Base-by-base conservation (phyloP, 2,113 vertebrate genomes). In the Lutjanus erythropterus region DNA sequence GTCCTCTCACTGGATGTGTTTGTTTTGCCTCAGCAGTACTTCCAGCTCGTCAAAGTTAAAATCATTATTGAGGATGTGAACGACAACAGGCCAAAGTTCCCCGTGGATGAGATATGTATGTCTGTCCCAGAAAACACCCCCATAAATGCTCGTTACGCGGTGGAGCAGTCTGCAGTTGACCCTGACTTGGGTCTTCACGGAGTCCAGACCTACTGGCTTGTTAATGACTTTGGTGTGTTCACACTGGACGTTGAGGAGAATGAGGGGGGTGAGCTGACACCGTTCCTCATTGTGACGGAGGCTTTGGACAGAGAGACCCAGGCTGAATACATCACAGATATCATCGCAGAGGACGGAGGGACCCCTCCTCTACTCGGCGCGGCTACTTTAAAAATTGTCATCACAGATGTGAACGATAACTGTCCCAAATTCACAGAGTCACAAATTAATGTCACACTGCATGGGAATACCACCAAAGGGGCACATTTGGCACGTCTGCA, bases 211-310 rank as follows among this genome's bases (percentile, higher is more conserved):
- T 99, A 99, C 86, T 97, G 97, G 90, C 93, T 99, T 31, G 94
- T 93, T 70, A 97, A 98, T 39, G 96, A 98, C 88, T 97, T 96
- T 1, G 96, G 96, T 6, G 92, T 97, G 87, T 99, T 99, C 91
- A 98, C 98, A 12, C 75, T 99, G 91, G 97, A 98, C 0, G 97
- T 98, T 71, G 98, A 99, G 81, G 97, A 98, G 92, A 98, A 97
- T n/a, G 97, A 98, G 64, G 97, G 92, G 0, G 97, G 97, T 4
- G 97, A 98, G 83, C 94, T 97, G 87, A 99, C 96, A 0, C 98
- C 98, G 7, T 98, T 97, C 78, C 93, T 99, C 18, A 98, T 99
- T 37, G 93, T 99, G 44, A 98, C 96, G 75, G 97, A 96, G 29
- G 44, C 91, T 16, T 84, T 99, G 84, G 98, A 99, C 92, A 95